A percentile compares a stretch with the other conserved stretches of the same genome.
Conservation (phyloP, 2,113 vertebrate genomes). For the Xenotilapia flavipinnis region DNA sequence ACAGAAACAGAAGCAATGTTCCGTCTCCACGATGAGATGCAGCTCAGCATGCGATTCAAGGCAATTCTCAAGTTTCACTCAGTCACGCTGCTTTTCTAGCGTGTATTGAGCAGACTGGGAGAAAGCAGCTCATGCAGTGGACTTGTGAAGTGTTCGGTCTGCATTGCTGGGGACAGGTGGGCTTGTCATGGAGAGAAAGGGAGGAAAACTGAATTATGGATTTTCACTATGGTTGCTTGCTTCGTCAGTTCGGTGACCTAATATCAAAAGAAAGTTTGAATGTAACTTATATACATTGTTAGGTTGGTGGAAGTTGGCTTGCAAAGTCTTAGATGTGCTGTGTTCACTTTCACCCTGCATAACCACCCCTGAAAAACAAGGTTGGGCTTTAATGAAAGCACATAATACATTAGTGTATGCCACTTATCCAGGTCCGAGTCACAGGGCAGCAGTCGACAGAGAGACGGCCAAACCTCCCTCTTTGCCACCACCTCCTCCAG, state of each 20-base stretch:
- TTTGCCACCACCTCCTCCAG: not conserved
- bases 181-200: not conserved
- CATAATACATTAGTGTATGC: not conserved
- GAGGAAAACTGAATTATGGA: constrained; percentile 27
- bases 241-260: not conserved
- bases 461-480: not conserved
- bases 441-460: not conserved
- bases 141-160: constrained; percentile 3
- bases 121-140: not conserved
- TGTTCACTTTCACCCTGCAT: not conserved
- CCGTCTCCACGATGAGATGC: not conserved
- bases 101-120: not conserved
- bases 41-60: constrained; percentile 17
- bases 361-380: not conserved
- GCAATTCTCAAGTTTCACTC: constrained; percentile 29
- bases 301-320: not conserved
- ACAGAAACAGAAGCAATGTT: not conserved
- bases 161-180: not conserved
- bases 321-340: not conserved
- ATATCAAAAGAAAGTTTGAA: constrained; percentile 6
- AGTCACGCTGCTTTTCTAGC: constrained; percentile 10
- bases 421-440: not conserved
- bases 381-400: not conserved
- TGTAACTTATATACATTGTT: not conserved
- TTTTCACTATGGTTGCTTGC: not conserved